Conservation (phyloP, 2,797 vertebrate species). For the Poliocrania exsul region DNA sequence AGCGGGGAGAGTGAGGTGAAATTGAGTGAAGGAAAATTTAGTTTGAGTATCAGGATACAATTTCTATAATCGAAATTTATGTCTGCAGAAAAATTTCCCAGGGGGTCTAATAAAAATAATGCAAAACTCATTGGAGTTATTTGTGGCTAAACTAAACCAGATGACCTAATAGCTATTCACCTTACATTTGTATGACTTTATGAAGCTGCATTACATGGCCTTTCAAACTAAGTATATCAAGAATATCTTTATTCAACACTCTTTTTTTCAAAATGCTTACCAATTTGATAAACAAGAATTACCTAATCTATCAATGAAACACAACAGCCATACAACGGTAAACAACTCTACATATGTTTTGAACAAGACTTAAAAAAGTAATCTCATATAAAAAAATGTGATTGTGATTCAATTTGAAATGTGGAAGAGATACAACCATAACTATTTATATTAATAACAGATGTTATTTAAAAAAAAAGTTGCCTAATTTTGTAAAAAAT, state of each 20-base stretch:
- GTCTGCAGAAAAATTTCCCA: slow-evolving; percentile 9
- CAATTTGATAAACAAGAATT: not conserved
- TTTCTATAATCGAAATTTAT: slow-evolving; percentile 56
- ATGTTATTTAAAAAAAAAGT: not conserved
- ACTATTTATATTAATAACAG: not conserved
- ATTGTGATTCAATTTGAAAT: not conserved
- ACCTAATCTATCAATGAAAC: not conserved
- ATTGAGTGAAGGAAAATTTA: slow-evolving; percentile 50
- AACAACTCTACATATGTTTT: not conserved
- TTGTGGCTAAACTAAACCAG: slow-evolving; percentile 24
- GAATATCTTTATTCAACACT: not conserved
- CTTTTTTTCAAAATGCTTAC: not conserved
- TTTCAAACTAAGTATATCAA: slow-evolving; percentile 12
- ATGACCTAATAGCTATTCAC: slow-evolving; percentile 27
- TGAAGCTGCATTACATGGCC: not conserved
- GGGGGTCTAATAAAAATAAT: not conserved
- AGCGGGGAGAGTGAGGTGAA: not conserved
- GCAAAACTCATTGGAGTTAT: slow-evolving; percentile 40
- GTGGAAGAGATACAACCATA: not conserved
- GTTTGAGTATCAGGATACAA: slow-evolving; percentile 24
- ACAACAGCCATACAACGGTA: not conserved
- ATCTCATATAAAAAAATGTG: not conserved
- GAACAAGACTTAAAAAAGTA: not conserved
- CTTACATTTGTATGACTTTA: not conserved
- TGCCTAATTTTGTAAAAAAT: not conserved